Evolutionary conservation across 2,888 invertebrate genomes (phyloP).

Genomic region (Mythimna pallens): DNA sequence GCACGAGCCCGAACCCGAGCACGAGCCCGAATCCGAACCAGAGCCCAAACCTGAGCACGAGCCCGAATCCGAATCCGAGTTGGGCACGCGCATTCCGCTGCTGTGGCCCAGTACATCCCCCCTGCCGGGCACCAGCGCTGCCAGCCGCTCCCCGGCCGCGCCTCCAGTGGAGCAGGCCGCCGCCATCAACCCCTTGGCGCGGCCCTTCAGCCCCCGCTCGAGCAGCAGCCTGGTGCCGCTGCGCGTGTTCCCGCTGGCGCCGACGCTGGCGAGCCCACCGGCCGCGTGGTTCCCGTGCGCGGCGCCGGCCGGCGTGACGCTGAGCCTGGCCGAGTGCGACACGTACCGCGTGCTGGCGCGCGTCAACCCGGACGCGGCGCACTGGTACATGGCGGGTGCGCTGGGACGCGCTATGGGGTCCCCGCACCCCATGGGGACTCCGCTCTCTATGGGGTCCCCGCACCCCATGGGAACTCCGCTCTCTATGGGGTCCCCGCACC

Average conservation of each 20-base stretch:
- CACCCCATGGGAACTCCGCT: slow-evolving; percentile 25
- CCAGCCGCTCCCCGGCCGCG: not conserved
- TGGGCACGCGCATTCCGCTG: slow-evolving; percentile 34
- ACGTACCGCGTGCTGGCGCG: slow-evolving; percentile 72
- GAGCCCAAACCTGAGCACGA: not conserved
- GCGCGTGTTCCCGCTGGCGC: not conserved
- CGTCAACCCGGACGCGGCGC: slow-evolving; percentile 75
- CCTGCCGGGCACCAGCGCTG: not conserved
- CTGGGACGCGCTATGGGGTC: slow-evolving; percentile 67
- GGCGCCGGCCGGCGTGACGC: slow-evolving; percentile 58
- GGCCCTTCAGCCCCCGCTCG: slow-evolving; percentile 8
- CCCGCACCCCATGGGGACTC: not conserved
- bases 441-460: not conserved
- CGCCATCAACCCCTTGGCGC: slow-evolving; percentile 5
- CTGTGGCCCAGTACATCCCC: slow-evolving; percentile 23
- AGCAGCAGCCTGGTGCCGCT: not conserved
- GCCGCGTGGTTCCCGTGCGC: slow-evolving; percentile 8
- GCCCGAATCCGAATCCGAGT: not conserved
- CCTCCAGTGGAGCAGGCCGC: not conserved
- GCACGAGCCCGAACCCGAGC: not conserved
- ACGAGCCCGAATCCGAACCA: not conserved
- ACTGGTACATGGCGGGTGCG: slow-evolving; percentile 76
- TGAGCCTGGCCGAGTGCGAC: slow-evolving; percentile 75
- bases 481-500: slow-evolving; percentile 27
- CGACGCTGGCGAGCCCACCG: not conserved